Conservation (phyloP, 2,113 vertebrate genomes). For the Arvicanthis niloticus region DNA sequence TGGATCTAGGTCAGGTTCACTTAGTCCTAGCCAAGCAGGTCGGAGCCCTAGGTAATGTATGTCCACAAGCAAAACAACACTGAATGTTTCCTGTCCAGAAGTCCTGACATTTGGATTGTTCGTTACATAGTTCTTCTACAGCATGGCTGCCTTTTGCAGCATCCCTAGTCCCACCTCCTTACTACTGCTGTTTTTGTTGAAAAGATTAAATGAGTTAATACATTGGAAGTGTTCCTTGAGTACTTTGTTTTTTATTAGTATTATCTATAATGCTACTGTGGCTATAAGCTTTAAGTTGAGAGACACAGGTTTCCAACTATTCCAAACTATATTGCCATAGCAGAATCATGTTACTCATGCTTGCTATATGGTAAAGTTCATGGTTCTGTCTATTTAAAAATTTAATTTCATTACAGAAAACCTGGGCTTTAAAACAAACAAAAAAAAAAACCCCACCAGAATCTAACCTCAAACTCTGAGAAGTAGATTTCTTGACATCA, state of each 20-base stretch:
- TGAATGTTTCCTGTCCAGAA: background rate
- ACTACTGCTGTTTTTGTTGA: constrained; percentile 2
- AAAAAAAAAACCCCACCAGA: background rate
- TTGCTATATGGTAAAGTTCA: background rate
- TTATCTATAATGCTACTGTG: background rate
- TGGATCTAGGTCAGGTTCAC: background rate
- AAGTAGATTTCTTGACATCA: constrained; percentile 52
- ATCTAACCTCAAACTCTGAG: background rate
- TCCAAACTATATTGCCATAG: background rate
- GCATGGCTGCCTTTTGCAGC: background rate
- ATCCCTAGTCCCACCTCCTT: background rate
- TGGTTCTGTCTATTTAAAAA: constrained; percentile 5
- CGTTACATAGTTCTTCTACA: background rate
- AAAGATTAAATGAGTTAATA: constrained; percentile 17
- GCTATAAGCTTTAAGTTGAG: background rate
- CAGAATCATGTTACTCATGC: background rate
- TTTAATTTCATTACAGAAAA: constrained; percentile 43
- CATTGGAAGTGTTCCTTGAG: background rate
- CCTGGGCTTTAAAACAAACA: background rate
- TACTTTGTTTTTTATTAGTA: background rate
- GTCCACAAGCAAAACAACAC: background rate
- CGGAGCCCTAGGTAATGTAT: background rate
- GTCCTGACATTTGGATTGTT: background rate
- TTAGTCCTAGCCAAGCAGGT: background rate
- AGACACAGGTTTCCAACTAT: background rate